Percentiles rank a stretch among this genome's conserved stretches.
Evolutionary conservation across 1,140 invertebrate genomes (phyloP).

Genomic region (Bombus turneri): DNA sequence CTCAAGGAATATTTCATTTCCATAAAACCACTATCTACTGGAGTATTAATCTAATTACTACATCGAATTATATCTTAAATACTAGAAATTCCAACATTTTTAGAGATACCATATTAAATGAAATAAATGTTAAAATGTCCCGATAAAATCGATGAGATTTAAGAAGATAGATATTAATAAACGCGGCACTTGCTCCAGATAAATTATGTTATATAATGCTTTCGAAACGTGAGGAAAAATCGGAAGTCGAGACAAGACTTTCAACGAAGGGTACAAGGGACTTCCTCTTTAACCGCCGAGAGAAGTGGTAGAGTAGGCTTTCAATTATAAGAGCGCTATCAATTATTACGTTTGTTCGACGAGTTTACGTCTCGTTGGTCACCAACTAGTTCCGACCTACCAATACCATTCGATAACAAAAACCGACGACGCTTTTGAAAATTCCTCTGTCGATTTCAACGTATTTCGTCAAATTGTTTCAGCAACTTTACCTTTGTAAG

Average conservation of each 20-base stretch:
- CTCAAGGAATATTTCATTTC: not conserved
- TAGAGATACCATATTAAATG: not conserved
- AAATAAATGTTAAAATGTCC: not conserved
- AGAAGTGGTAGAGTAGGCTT: constrained; percentile 46
- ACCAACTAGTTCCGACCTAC: constrained; percentile 35
- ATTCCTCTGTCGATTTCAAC: not conserved
- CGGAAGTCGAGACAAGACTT: constrained; percentile 20
- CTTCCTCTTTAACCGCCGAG: constrained; percentile 59
- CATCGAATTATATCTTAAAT: not conserved
- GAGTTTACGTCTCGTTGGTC: constrained; percentile 34
- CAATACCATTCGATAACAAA: constrained; percentile 3
- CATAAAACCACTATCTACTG: not conserved
- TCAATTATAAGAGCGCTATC: constrained; percentile 63
- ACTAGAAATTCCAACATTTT: not conserved
- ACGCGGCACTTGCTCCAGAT: too few species aligned
- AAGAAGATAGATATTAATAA: not conserved
- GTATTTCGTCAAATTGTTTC: not conserved
- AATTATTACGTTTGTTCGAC: constrained; percentile 61
- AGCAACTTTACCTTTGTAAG: not conserved
- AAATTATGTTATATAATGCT: not conserved
- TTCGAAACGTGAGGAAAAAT: constrained; percentile 19
- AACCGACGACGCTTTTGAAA: too few species aligned
- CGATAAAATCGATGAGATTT: not conserved
- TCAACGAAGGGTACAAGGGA: constrained; percentile 29
- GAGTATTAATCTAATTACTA: not conserved